A percentile compares a stretch with the other conserved stretches of the same genome.
Conservation (phyloP, 2,113 vertebrate species). For the Rhizomys pruinosus region DNA sequence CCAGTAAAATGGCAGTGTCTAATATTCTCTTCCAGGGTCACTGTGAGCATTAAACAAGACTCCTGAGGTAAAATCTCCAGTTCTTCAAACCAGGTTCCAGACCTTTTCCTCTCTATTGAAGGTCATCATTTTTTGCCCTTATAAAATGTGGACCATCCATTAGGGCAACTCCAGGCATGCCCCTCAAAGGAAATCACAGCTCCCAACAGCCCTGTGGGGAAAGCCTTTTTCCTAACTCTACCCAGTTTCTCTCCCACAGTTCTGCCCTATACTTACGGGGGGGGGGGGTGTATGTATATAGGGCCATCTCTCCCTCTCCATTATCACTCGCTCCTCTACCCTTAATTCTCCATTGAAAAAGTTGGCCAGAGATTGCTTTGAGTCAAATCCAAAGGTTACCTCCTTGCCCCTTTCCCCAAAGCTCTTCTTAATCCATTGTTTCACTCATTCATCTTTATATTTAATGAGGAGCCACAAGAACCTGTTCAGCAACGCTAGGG, state of each 20-base stretch:
- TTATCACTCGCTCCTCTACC: neutral
- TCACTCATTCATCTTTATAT: neutral
- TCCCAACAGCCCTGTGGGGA: neutral
- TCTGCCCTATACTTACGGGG: neutral
- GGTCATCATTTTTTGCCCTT: neutral
- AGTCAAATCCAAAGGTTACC: neutral
- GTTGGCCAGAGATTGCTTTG: neutral
- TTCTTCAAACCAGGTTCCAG: too few species aligned
- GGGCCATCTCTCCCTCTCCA: neutral
- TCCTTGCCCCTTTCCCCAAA: neutral
- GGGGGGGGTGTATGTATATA: neutral
- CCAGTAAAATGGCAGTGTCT: neutral
- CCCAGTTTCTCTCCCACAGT: neutral
- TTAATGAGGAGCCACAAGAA: neutral
- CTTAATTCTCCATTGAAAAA: neutral
- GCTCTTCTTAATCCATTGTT: neutral
- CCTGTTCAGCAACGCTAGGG: too few species aligned
- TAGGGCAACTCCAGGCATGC: conserved; percentile 20
- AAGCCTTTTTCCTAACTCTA: neutral
- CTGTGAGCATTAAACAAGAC: neutral
- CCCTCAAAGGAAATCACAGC: neutral
- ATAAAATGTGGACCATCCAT: conserved; percentile 5
- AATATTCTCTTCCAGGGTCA: neutral
- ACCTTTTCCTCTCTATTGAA: too few species aligned
- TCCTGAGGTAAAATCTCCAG: too few species aligned